These are phyloP conservation scores for Pammene fasciana DNA, from an alignment of 2,888 invertebrate species.

Conservation along the genomic window DNA sequence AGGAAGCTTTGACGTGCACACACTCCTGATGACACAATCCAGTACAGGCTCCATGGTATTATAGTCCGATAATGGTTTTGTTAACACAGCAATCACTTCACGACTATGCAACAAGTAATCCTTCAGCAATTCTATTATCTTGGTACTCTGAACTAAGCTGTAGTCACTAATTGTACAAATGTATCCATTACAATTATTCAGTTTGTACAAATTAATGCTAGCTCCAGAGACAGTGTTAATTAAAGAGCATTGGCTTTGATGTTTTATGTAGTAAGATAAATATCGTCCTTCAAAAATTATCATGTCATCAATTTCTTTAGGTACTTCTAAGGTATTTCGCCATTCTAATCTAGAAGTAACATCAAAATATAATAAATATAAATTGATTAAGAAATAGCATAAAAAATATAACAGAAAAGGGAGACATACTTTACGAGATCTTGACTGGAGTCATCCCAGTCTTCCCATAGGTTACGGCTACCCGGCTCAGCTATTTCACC, in stretches of 20 bases:
- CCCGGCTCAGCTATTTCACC: constrained; percentile 75
- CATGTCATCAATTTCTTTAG: constrained; percentile 59
- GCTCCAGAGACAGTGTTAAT: constrained; percentile 62
- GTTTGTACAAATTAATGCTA: constrained; percentile 63
- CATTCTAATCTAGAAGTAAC: constrained; percentile 64
- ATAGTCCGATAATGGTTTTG: constrained; percentile 71
- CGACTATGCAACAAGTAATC: constrained; percentile 58
- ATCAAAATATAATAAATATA: constrained; percentile 13
- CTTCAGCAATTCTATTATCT: constrained; percentile 67
- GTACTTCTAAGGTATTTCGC: constrained; percentile 50
- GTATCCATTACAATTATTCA: constrained; percentile 55
- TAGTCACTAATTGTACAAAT: constrained; percentile 70
- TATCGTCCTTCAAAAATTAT: constrained; percentile 73
- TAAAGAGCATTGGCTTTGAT: constrained; percentile 52
- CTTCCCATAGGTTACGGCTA: constrained; percentile 73
- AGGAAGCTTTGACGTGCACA: constrained; percentile 54
- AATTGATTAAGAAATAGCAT: constrained; percentile 1
- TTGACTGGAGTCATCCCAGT: constrained; percentile 70
- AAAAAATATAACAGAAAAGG: background rate
- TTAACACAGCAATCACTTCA: constrained; percentile 65
- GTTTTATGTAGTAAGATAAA: constrained; percentile 62
- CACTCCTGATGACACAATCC: constrained; percentile 62
- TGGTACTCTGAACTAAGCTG: constrained; percentile 66
- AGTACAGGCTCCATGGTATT: constrained; percentile 53
- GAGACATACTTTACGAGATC: constrained; percentile 52